phyloP scores from a whole-genome alignment of 1,140 invertebrate genomes.

The Zaprionus africanus region DNA sequence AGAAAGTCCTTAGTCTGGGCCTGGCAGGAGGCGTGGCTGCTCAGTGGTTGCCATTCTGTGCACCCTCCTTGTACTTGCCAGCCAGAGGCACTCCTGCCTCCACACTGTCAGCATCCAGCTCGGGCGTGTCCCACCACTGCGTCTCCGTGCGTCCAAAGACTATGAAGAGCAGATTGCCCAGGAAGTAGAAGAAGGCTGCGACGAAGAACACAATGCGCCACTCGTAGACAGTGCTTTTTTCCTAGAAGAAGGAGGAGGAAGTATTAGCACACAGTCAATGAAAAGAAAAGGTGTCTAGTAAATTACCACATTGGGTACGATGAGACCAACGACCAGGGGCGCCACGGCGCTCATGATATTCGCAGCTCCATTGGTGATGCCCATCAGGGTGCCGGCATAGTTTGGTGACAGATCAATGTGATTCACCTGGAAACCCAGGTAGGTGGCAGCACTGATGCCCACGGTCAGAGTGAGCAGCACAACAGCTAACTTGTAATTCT shows the following conservation, averaged over 20 bases:
- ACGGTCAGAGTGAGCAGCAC: constrained; percentile 89
- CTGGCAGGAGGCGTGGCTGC: neutral
- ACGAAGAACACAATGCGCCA: constrained; percentile 92
- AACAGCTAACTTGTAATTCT: constrained; percentile 86
- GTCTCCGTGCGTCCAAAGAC: constrained; percentile 88
- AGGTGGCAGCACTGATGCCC: constrained; percentile 91
- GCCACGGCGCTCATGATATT: constrained; percentile 91
- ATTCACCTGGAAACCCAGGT: constrained; percentile 89
- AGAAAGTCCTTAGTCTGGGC: constrained; percentile 26
- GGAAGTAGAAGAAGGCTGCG: constrained; percentile 88
- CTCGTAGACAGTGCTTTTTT: constrained; percentile 66
- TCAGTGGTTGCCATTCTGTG: constrained; percentile 14
- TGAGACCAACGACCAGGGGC: constrained; percentile 87
- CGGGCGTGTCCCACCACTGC: constrained; percentile 87
- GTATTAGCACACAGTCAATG: constrained; percentile 1
- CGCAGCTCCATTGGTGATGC: constrained; percentile 90
- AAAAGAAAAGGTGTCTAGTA: accelerated
- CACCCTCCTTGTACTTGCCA: constrained; percentile 26
- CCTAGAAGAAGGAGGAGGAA: constrained; percentile 20
- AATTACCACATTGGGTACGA: constrained; percentile 88
- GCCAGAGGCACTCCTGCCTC: constrained; percentile 60
- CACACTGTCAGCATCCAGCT: constrained; percentile 51
- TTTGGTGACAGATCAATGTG: constrained; percentile 92
- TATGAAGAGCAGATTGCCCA: constrained; percentile 89
- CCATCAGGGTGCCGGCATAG: constrained; percentile 89